Conservation (phyloP, 30 jellyfish, hydroid and myxozoan species). For the Rhopilema esculentum region DNA sequence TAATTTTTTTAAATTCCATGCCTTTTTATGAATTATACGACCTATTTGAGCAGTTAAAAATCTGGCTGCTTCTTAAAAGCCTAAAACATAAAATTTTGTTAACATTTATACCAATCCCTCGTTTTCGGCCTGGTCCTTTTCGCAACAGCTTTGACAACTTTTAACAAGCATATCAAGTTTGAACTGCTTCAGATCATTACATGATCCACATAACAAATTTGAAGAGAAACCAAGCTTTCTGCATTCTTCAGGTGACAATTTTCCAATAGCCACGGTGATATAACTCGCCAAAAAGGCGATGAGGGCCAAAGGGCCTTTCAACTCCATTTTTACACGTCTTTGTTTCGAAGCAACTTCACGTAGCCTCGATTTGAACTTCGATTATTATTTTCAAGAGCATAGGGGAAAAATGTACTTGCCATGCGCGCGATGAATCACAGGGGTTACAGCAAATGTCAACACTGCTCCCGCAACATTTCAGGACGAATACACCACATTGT, state of each 20-base stretch:
- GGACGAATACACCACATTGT: no score
- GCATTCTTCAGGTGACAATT: conserved; percentile 84
- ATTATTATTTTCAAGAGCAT: neutral
- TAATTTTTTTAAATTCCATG: no score
- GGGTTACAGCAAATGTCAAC: no score
- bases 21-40: no score
- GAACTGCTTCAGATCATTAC: conserved; percentile 90
- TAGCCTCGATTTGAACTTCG: conserved; percentile 13
- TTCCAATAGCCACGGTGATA: conserved; percentile 35
- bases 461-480: no score
- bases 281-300: conserved; percentile 51
- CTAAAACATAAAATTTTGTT: no score
- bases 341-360: neutral
- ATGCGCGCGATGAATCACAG: no score
- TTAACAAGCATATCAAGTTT: conserved; percentile 65
- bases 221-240: conserved; percentile 86
- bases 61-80: no score
- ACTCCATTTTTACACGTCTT: conserved; percentile 32
- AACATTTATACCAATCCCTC: conserved; percentile 80
- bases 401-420: no score
- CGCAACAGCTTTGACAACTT: conserved; percentile 86
- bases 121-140: conserved; percentile 86
- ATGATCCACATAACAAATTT: conserved; percentile 85
- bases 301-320: conserved; percentile 27
- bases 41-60: no score